Conservation (phyloP, 2,797 vertebrate species). For the Cetoscarus ocellatus region DNA sequence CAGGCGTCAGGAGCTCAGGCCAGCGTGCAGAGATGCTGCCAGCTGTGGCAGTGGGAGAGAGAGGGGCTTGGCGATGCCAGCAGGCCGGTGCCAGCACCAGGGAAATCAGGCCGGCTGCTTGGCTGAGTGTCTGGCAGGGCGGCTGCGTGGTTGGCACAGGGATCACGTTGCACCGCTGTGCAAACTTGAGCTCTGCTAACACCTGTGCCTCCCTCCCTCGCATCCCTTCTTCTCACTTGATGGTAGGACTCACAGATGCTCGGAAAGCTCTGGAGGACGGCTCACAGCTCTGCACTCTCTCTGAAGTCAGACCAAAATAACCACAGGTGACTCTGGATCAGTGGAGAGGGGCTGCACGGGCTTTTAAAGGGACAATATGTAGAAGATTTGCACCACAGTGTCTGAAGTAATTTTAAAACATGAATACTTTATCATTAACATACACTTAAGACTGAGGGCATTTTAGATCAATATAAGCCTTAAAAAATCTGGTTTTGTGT, state of each 20-base stretch:
- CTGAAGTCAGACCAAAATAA: constrained; percentile 74
- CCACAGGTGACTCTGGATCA: constrained; percentile 65
- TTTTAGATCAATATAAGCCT: too few species aligned
- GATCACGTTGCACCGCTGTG: constrained; percentile 68
- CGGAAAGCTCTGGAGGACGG: constrained; percentile 66
- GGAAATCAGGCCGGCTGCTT: constrained; percentile 64
- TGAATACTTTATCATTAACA: too few species aligned
- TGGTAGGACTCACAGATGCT: constrained; percentile 68
- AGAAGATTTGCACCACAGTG: too few species aligned
- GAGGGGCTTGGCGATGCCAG: constrained; percentile 39
- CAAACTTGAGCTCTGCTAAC: constrained; percentile 63
- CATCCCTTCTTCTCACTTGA: constrained; percentile 15
- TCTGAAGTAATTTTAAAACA: too few species aligned
- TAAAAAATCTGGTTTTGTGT: too few species aligned
- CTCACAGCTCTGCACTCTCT: constrained; percentile 45
- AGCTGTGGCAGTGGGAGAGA: constrained; percentile 56
- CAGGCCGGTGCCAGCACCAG: constrained; percentile 52
- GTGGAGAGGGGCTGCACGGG: background rate
- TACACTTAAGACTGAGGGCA: too few species aligned
- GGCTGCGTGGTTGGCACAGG: constrained; percentile 51
- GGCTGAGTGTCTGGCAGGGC: constrained; percentile 59
- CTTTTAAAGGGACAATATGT: constrained; percentile 14
- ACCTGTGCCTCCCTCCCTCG: constrained; percentile 54
- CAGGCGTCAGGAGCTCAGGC: constrained; percentile 58
- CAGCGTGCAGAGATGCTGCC: constrained; percentile 57